Evolutionary conservation across 2,113 vertebrate species (phyloP), one percentile per base, ranked within the genome.

Genomic region (Ciconia boyciana): DNA sequence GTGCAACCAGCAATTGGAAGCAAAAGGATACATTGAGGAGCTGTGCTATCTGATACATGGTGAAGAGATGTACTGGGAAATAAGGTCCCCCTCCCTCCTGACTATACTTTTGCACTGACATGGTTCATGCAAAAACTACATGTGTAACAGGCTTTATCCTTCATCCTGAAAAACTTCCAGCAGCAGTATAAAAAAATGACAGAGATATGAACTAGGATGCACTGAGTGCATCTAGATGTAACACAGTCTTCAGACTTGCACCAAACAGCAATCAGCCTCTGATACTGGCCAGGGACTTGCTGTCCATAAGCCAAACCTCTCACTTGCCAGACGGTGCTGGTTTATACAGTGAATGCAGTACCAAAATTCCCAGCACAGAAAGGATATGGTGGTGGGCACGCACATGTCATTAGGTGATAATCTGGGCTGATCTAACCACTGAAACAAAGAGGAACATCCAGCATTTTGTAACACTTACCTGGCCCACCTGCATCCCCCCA

Each of bases 351-450:
- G 28, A 70, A 57, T 0, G 2, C 36, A 11, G 32, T 1, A 60
- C 16, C 55, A 36, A 68, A 94, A 1, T 32, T 29, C 69, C 29
- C 62, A 77, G 94, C 60, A 51, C 0, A 2, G 55, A 11, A 72
- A 70, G 68, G 32, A 68, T 51, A 21, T 1, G 1, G 34, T 12
- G 32, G 20, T 34, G 84, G 76, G 51, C 60, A 85, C 0, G 17
- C 6, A 36, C 0, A 1, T n/a, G 48, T 29, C 68, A 36, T 0
- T 0, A 32, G 28, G 48, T 26, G 64, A 75, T 11, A 39, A 18
- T 22, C 60, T 78, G 79, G 26, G 41, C 86, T 86, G 54, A 61
- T 28, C 52, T 80, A 34, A 76, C 13, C 83, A 17, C 44, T 49
- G 46, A 80, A 87, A 55, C 25, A 31, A 78, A 65, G 41, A 65